Conservation (phyloP, 2,888 invertebrate species). For the Cetonia aurata region DNA sequence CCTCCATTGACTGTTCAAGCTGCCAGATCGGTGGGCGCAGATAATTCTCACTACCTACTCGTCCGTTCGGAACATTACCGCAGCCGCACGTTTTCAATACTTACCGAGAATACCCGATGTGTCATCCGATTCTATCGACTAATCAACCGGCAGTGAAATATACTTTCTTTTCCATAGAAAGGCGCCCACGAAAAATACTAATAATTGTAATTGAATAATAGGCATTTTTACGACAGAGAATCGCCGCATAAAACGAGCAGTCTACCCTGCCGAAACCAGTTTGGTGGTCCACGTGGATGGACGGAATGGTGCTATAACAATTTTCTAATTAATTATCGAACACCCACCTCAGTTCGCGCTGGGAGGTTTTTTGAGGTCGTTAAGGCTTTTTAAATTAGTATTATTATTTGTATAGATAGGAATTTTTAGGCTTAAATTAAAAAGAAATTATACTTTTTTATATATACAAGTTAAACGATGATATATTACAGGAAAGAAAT, state of each 20-base stretch:
- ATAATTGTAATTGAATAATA: constrained; percentile 23
- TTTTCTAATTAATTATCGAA: constrained; percentile 24
- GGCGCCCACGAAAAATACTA: constrained; percentile 16
- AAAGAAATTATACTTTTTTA: no score
- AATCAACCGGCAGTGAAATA: constrained; percentile 15
- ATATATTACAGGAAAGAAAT: no score
- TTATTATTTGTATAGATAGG: no score
- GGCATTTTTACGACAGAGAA: neutral
- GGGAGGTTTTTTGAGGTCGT: neutral
- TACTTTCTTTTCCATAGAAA: neutral
- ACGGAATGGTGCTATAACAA: constrained; percentile 20
- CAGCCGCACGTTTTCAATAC: constrained; percentile 1
- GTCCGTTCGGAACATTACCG: constrained; percentile 16
- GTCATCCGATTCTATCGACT: constrained; percentile 13
- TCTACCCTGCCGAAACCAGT: neutral
- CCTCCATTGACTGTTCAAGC: constrained; percentile 21
- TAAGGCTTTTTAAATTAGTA: neutral
- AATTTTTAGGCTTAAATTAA: no score
- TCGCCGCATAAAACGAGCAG: neutral
- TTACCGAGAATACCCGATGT: constrained; percentile 11
- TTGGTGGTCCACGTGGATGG: constrained; percentile 3
- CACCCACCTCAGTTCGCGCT: constrained; percentile 4
- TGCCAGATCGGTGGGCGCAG: constrained; percentile 25
- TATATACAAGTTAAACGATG: no score
- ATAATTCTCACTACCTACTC: constrained; percentile 32